Evolutionary conservation across 1,140 invertebrate species (phyloP).

Genomic region (Sarcophaga peregrina): DNA sequence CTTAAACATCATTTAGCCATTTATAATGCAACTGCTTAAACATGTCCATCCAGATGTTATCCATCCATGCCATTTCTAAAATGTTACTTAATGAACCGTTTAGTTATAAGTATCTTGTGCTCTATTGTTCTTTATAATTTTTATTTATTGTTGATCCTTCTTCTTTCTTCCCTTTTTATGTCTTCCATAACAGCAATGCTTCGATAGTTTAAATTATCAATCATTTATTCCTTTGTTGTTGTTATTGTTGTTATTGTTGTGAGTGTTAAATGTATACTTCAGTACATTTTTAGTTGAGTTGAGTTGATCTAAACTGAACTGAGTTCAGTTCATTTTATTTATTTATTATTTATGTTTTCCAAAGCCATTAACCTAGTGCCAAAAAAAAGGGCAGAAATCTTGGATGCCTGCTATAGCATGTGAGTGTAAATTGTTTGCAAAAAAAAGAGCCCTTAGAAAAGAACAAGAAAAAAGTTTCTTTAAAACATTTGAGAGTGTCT

Average conservation of each 20-base stretch:
- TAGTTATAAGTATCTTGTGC: not conserved
- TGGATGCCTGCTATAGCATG: too few species aligned
- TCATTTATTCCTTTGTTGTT: not conserved
- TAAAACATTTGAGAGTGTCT: constrained; percentile 9
- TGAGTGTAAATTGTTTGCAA: too few species aligned
- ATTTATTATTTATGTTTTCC: not conserved
- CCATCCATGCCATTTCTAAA: not conserved
- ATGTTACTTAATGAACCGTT: not conserved
- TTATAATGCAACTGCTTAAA: not conserved
- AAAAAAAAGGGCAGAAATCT: not conserved
- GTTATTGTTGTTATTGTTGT: too few species aligned
- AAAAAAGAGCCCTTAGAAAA: too few species aligned
- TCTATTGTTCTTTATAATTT: constrained; percentile 7
- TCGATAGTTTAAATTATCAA: constrained; percentile 11
- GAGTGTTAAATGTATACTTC: not conserved
- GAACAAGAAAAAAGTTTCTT: not conserved
- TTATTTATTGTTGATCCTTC: not conserved
- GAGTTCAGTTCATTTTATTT: not conserved
- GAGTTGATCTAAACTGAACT: too few species aligned
- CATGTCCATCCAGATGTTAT: not conserved
- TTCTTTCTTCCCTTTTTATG: not conserved
- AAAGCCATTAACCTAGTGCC: not conserved
- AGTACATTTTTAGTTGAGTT: too few species aligned
- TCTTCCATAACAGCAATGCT: not conserved
- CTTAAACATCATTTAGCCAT: not conserved